A percentile compares a stretch with the other conserved stretches of the same genome.
Conservation (phyloP, 2,888 invertebrate genomes). For the Perizoma flavofasciatum region DNA sequence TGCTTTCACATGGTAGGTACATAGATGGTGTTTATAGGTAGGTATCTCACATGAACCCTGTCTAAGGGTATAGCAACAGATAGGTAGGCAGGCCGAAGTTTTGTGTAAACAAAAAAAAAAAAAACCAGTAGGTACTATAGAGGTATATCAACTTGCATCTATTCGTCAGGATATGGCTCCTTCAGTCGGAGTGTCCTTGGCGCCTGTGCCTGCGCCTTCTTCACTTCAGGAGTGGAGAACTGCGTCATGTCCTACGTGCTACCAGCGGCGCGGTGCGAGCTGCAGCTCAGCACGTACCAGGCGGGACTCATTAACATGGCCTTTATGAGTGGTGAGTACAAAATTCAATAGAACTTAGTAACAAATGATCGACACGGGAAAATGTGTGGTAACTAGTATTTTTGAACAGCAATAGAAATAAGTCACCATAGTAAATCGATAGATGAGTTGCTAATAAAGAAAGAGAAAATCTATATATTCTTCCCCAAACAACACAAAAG, state of each 20-base stretch:
- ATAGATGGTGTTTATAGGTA: too few species aligned
- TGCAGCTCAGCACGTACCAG: slow-evolving; percentile 85
- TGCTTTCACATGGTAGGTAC: too few species aligned
- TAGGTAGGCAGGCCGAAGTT: too few species aligned
- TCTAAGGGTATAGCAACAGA: too few species aligned
- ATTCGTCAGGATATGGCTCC: slow-evolving; percentile 86
- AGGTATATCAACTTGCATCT: too few species aligned
- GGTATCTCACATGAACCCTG: too few species aligned
- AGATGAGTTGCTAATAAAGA: slow-evolving; percentile 12
- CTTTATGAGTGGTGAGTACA: slow-evolving; percentile 86
- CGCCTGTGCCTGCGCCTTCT: slow-evolving; percentile 86
- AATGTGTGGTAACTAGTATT: background rate
- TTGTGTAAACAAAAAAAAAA: too few species aligned
- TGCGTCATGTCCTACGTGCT: slow-evolving; percentile 88
- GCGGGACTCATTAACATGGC: slow-evolving; percentile 88
- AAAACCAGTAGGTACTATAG: too few species aligned
- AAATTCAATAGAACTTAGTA: background rate
- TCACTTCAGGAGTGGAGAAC: slow-evolving; percentile 86
- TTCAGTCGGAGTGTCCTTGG: slow-evolving; percentile 86
- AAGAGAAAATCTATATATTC: too few species aligned
- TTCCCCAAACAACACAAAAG: too few species aligned
- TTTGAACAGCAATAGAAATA: slow-evolving; percentile 1
- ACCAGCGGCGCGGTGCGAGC: slow-evolving; percentile 88
- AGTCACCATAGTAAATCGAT: slow-evolving; percentile 11
- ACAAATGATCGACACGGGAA: background rate